Evolutionary conservation across 2,888 invertebrate species (phyloP).

Genomic region (Hanleya hanleyi): DNA sequence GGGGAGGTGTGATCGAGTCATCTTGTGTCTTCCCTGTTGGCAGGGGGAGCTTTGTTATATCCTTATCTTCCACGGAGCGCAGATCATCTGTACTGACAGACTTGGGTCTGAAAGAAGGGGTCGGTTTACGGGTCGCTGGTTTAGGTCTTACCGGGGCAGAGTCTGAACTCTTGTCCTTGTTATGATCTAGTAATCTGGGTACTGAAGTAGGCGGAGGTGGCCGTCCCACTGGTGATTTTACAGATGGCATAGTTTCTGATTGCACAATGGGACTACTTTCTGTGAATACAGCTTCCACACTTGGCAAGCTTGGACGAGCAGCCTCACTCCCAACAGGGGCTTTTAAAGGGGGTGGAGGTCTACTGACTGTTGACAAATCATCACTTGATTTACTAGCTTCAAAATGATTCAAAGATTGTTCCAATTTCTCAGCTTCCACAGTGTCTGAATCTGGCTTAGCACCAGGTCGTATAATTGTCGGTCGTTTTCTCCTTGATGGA

Average conservation of each 20-base stretch:
- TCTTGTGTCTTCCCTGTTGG: not conserved
- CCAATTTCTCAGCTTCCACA: not conserved
- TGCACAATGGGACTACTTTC: not conserved
- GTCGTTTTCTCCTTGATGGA: conserved; percentile 11
- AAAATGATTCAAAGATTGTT: not conserved
- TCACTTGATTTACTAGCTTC: not conserved
- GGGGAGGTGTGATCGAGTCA: conserved; percentile 8
- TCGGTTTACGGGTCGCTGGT: not conserved
- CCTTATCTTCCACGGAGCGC: too few relatives aligned
- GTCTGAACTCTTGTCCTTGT: too few relatives aligned
- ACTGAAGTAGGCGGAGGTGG: too few relatives aligned
- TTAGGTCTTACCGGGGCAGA: not conserved
- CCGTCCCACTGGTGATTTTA: not conserved
- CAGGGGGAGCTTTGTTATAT: not conserved
- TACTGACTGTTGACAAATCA: too few relatives aligned
- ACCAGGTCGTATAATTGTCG: conserved; percentile 19
- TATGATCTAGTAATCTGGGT: too few relatives aligned
- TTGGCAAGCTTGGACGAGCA: not conserved
- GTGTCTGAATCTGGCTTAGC: not conserved
- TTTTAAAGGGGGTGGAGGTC: not conserved
- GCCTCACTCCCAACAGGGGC: not conserved
- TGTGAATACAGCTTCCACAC: not conserved
- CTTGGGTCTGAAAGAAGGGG: not conserved
- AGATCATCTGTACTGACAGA: not conserved
- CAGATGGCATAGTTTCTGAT: not conserved